Percentiles rank a stretch among this genome's conserved stretches.
phyloP scores from a whole-genome alignment of 2,888 invertebrate species.

The Aromia moschata region DNA sequence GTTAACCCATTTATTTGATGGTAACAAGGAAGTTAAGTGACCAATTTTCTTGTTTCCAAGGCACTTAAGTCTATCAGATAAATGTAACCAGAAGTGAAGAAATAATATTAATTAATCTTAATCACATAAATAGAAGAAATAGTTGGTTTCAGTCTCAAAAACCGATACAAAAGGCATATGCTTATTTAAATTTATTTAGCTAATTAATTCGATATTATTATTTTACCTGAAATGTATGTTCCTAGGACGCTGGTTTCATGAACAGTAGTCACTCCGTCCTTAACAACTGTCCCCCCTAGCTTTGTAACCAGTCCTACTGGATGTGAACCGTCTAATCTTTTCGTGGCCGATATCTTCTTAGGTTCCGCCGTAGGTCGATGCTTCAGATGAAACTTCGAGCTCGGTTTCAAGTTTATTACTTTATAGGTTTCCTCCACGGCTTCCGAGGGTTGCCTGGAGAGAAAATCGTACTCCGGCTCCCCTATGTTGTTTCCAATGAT shows the following conservation, averaged over 20 bases:
- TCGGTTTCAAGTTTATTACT: conserved; percentile 82
- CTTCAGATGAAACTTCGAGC: conserved; percentile 67
- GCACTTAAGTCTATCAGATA: no score
- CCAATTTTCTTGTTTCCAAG: no score
- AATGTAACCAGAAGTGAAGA: no score
- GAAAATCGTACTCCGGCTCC: conserved; percentile 85
- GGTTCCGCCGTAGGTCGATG: conserved; percentile 62
- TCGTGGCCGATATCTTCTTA: conserved; percentile 60
- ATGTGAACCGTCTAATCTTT: conserved; percentile 70
- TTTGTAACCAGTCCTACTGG: conserved; percentile 85
- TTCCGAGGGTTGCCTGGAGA: conserved; percentile 85
- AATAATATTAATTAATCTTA: no score
- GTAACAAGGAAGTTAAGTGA: no score
- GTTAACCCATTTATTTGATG: no score
- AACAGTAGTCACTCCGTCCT: conserved; percentile 83
- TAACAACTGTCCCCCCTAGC: conserved; percentile 82
- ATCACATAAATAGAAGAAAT: no score
- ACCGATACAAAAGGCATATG: background rate
- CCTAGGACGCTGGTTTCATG: conserved; percentile 91
- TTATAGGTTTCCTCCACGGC: conserved; percentile 87
- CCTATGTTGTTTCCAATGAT: conserved; percentile 66
- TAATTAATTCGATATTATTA: no score
- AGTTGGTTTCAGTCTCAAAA: no score
- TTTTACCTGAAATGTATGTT: conserved; percentile 79
- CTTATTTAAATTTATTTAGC: background rate